Evolutionary conservation across 1,140 invertebrate genomes (phyloP).

Genomic region (Brachionus rubens): DNA sequence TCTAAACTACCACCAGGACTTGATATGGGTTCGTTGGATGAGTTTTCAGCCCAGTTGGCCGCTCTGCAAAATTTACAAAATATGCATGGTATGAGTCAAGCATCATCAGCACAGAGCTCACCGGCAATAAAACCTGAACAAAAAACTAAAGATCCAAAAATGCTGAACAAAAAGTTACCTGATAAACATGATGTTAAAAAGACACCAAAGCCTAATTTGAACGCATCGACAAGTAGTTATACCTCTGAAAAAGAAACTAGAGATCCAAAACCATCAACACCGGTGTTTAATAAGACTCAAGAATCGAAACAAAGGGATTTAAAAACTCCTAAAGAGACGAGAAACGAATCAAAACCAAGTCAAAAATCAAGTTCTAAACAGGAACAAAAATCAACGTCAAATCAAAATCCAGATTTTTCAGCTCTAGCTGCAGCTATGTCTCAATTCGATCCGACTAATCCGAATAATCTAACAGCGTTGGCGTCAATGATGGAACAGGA

Average conservation of each 20-base stretch:
- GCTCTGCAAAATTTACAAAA: slow-evolving; percentile 12
- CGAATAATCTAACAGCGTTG: slow-evolving; percentile 5
- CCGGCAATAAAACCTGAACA: neutral
- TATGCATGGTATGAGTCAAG: neutral
- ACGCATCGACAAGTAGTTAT: neutral
- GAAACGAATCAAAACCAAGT: neutral
- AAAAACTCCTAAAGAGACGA: neutral
- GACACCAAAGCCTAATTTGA: neutral
- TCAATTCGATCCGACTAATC: slow-evolving; percentile 33
- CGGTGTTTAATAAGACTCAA: neutral
- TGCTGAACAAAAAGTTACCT: too few relatives aligned
- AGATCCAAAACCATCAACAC: neutral
- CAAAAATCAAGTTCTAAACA: neutral
- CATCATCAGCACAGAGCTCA: neutral
- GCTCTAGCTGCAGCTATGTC: slow-evolving; percentile 5
- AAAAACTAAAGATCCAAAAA: neutral
- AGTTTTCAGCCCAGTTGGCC: slow-evolving; percentile 1
- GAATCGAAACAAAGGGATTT: neutral
- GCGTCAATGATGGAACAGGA: slow-evolving; percentile 38
- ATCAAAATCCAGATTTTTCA: neutral
- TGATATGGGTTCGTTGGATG: slow-evolving; percentile 9
- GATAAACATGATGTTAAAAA: neutral
- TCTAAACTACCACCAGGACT: neutral
- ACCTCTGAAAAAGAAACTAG: neutral
- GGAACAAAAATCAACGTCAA: neutral